These are phyloP conservation scores for Campopleginae sp. DNA, from an alignment of 2,888 invertebrate species.

Conservation along the genomic window DNA sequence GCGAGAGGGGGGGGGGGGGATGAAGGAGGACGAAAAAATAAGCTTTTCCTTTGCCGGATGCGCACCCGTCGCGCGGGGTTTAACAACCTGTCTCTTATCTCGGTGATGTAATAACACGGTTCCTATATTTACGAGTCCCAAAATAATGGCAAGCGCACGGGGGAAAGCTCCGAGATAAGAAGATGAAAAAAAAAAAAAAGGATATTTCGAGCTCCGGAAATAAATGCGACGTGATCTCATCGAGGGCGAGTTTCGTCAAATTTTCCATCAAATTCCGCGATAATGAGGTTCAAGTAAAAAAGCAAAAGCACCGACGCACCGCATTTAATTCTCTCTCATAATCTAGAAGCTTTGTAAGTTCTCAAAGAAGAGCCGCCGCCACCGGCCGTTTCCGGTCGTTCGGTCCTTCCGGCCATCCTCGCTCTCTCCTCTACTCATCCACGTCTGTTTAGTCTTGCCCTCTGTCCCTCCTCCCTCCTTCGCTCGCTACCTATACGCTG, in stretches of 20 bases:
- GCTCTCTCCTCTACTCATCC: slow-evolving; percentile 60
- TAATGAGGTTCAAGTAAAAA: background rate
- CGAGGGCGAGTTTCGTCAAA: background rate
- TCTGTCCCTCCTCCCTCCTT: background rate
- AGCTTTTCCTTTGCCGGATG: slow-evolving; percentile 22
- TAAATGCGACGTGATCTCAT: background rate
- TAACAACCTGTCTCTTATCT: slow-evolving; percentile 67
- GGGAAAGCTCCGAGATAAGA: slow-evolving; percentile 49
- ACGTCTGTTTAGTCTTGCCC: slow-evolving; percentile 45
- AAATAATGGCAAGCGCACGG: slow-evolving; percentile 47
- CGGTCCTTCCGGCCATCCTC: slow-evolving; percentile 63
- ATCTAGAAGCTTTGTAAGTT: slow-evolving; percentile 60
- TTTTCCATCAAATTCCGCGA: background rate
- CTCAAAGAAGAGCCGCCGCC: slow-evolving; percentile 74
- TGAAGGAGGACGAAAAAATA: slow-evolving; percentile 37
- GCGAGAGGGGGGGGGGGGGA: slow-evolving; percentile 17
- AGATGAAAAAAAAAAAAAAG: background rate
- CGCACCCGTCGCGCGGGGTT: slow-evolving; percentile 58
- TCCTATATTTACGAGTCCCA: slow-evolving; percentile 62
- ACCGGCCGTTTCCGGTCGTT: slow-evolving; percentile 75
- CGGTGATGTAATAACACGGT: slow-evolving; percentile 65
- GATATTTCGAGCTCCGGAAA: slow-evolving; percentile 15
- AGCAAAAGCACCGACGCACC: slow-evolving; percentile 38
- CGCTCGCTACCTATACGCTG: slow-evolving; percentile 4
- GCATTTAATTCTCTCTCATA: slow-evolving; percentile 49